Base-by-base conservation (phyloP, 1,140 invertebrate genomes). In the Panagrolaimus sp. region DNA sequence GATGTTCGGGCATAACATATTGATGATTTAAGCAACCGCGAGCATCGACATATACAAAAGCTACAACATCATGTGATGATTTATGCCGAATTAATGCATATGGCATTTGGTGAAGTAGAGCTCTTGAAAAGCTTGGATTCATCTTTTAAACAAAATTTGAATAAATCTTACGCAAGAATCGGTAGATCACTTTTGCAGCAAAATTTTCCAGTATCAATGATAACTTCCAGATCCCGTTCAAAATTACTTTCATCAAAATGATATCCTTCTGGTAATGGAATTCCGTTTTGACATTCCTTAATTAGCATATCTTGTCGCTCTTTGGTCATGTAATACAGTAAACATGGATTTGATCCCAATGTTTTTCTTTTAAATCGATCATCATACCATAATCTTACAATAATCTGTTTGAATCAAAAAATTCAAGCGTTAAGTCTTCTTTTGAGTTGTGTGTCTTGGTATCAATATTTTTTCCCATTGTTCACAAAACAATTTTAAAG, bases 321-420 rank as follows among this genome's bases (percentile, higher is more conserved):
- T 64, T 64, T 32, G 7, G 63, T 64, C 63, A 64, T 64, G 63
- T 64, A 64, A 38, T 64, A 64, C 43, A 64, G 2, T 7, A 38
- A 38, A 7, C 32, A 38, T 38, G 32, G 32, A 38, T 38, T 38
- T 38, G 32, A 38, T 38, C 32, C 32, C 7, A 38, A 38, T 38
- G 32, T 38, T 38, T 38, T 38, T 38, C 2, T 38, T 38, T 38
- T 38, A 7, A 38, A 38, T 2, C 32, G 32, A 38, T 38, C 32
- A 38, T 38, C 32, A 7, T 38, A 38, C 32, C 32, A 38, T 38
- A 38, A 38, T 38, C 32, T 38, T 38, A 38, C n/a, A n/a, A n/a
- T n/a, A n/a, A n/a, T n/a, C n/a, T n/a, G n/a, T n/a, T n/a, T n/a
- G n/a, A n/a, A n/a, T n/a, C n/a, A n/a, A n/a, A n/a, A n/a, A n/a